Evolutionary conservation across 2,797 vertebrate genomes (phyloP).

Genomic region (Typhlichthys eigenmanni): DNA sequence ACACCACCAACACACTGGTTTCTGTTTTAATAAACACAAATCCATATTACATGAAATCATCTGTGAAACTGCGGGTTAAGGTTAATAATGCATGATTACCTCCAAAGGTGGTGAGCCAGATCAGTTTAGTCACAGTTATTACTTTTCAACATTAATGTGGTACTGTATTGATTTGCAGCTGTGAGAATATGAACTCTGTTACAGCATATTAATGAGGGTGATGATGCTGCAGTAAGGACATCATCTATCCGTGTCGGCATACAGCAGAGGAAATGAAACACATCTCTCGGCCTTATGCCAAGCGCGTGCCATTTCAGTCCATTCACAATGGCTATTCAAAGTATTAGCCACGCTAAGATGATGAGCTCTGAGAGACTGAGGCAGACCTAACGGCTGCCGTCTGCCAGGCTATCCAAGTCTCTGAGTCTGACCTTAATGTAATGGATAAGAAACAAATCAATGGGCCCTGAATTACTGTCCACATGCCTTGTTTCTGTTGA

Average conservation of each 20-base stretch:
- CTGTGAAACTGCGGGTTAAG: slow-evolving; percentile 40
- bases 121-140: slow-evolving; percentile 33
- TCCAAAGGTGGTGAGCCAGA: slow-evolving; percentile 22
- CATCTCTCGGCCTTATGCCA: slow-evolving; percentile 21
- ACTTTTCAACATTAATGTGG: slow-evolving; percentile 45
- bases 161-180: slow-evolving; percentile 59
- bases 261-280: slow-evolving; percentile 37
- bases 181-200: slow-evolving; percentile 39
- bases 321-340: slow-evolving; percentile 37
- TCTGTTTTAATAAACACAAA: slow-evolving; percentile 25
- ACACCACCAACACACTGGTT: not conserved
- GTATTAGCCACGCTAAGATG: slow-evolving; percentile 30
- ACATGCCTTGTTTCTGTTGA: not conserved
- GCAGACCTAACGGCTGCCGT: slow-evolving; percentile 35
- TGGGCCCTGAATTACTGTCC: slow-evolving; percentile 23
- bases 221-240: slow-evolving; percentile 27
- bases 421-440: slow-evolving; percentile 29
- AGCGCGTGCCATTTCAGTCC: slow-evolving; percentile 29
- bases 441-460: slow-evolving; percentile 26
- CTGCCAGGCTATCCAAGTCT: slow-evolving; percentile 13
- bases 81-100: slow-evolving; percentile 48
- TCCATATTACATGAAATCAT: slow-evolving; percentile 35
- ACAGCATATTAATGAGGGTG: slow-evolving; percentile 49
- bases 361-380: slow-evolving; percentile 21
- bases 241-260: slow-evolving; percentile 54